These are phyloP conservation scores for Ametastegia equiseti DNA, from an alignment of 2,888 invertebrate species.

Conservation along the genomic window DNA sequence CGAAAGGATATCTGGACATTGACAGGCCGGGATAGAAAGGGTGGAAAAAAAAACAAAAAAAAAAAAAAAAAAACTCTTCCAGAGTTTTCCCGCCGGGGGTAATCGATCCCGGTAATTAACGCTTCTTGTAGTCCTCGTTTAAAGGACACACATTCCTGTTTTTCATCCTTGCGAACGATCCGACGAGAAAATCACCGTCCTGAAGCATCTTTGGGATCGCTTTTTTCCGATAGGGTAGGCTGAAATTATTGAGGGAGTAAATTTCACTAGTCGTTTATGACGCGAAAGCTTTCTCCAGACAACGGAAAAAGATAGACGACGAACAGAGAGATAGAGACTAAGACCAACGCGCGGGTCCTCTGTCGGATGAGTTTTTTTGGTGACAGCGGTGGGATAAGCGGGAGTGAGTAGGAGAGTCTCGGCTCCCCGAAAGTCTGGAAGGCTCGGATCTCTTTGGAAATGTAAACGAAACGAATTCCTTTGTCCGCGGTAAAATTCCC, in stretches of 20 bases:
- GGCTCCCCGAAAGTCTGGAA: too few relatives aligned
- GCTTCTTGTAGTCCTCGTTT: not conserved
- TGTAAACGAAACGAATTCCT: conserved; percentile 35
- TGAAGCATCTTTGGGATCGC: not conserved
- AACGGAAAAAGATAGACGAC: not conserved
- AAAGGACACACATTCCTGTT: not conserved
- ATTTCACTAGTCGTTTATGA: not conserved
- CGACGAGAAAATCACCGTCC: too few relatives aligned
- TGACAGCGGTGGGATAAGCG: conserved; percentile 28
- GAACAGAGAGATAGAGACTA: not conserved
- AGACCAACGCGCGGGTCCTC: not conserved
- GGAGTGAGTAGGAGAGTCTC: not conserved
- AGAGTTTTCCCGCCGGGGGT: not conserved
- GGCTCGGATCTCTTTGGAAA: conserved; percentile 16
- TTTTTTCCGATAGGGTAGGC: not conserved
- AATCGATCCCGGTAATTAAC: conserved; percentile 2
- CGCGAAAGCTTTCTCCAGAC: not conserved
- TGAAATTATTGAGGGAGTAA: not conserved
- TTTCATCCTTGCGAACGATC: not conserved
- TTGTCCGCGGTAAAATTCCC: conserved; percentile 34
- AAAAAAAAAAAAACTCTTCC: not conserved
- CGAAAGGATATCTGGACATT: not conserved
- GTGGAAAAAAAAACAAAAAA: not conserved
- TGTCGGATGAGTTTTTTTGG: conserved; percentile 8
- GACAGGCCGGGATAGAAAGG: not conserved